Conservation (phyloP, 2,888 invertebrate genomes). For the Sesia apiformis region DNA sequence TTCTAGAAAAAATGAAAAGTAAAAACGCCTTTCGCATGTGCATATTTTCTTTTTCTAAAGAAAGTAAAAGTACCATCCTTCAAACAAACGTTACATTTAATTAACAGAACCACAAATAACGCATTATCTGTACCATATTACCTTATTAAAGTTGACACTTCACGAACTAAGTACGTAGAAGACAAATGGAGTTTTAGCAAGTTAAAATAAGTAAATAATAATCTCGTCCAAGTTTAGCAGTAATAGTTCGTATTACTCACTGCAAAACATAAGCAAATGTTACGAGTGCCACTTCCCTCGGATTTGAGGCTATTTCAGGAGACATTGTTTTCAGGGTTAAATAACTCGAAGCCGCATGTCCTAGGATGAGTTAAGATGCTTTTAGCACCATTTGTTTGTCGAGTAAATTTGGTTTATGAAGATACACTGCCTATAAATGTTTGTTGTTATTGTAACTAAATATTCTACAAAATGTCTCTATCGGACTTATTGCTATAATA, state of each 20-base stretch:
- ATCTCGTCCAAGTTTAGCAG: slow-evolving; percentile 7
- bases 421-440: too few relatives aligned
- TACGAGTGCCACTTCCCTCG: slow-evolving; percentile 35
- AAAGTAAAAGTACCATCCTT: too few relatives aligned
- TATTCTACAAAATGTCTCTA: too few relatives aligned
- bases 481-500: too few relatives aligned
- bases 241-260: slow-evolving; percentile 44
- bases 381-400: slow-evolving; percentile 8
- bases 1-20: too few relatives aligned
- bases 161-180: background rate
- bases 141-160: background rate
- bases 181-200: background rate
- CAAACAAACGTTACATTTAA: background rate
- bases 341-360: slow-evolving; percentile 53
- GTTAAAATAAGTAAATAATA: background rate
- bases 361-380: slow-evolving; percentile 26
- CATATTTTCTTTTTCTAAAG: too few relatives aligned
- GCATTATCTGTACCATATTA: background rate
- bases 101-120: background rate
- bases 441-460: too few relatives aligned
- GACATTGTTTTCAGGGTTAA: slow-evolving; percentile 63
- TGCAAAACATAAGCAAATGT: slow-evolving; percentile 32
- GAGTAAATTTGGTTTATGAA: too few relatives aligned
- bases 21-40: too few relatives aligned
- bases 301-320: slow-evolving; percentile 53